These are phyloP conservation scores for Ctenosaura bakeri DNA, from an alignment of 2,797 vertebrate species.

Conservation along the genomic window DNA sequence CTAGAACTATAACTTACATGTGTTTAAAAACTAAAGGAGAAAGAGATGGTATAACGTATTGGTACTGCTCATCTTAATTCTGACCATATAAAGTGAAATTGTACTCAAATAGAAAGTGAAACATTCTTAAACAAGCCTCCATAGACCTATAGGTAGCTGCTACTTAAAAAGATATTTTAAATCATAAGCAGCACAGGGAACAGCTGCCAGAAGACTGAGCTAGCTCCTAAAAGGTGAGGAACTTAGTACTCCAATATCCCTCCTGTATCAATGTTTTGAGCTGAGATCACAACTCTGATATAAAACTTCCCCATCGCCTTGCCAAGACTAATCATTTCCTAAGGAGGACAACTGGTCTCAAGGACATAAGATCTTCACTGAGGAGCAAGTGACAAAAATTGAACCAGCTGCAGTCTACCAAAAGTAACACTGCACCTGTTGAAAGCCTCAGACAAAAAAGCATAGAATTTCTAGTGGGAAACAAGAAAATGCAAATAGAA, in stretches of 20 bases:
- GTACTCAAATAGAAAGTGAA: background rate
- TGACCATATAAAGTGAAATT: background rate
- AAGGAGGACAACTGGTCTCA: background rate
- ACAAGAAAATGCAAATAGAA: background rate
- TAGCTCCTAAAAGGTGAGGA: background rate
- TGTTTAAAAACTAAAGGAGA: background rate
- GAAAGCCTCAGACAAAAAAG: background rate
- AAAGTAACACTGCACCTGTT: background rate
- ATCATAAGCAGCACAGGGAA: background rate
- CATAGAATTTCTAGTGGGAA: background rate
- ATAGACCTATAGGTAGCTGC: background rate
- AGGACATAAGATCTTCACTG: background rate
- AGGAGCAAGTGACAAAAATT: too few relatives aligned
- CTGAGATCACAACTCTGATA: background rate
- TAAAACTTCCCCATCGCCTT: background rate
- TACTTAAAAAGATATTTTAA: background rate
- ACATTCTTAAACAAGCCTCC: background rate
- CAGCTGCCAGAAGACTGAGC: background rate
- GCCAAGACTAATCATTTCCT: background rate
- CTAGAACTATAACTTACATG: background rate
- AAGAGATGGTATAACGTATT: background rate
- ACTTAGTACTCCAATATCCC: background rate
- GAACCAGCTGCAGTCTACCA: background rate
- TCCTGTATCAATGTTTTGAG: background rate
- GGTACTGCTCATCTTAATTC: background rate